Evolutionary conservation across 2,113 vertebrate genomes (phyloP), one percentile per base, ranked within the genome.

Genomic region (Lophochroa leadbeateri): DNA sequence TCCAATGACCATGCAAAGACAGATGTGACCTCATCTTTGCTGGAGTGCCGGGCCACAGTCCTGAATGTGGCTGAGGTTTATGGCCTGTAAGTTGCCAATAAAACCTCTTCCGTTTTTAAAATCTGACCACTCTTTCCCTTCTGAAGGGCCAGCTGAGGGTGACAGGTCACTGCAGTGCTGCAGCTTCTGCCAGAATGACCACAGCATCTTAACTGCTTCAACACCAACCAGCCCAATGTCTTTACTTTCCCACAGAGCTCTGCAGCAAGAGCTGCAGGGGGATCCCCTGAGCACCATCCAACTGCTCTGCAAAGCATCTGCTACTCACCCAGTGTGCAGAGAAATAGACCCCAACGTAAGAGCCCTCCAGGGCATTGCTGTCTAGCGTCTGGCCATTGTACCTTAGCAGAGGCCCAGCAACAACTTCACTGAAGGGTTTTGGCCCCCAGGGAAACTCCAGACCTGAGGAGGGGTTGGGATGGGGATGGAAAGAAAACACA

Each of bases 361-460:
- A 99, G 71, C 99, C 99, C 95, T 99, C 99, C 98, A 99, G 98
- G 95, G 98, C 97, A 83, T 95, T 98, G 98, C 99, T 99, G 97
- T 99, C 99, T 92, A 98, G 96, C 2, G 98, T 98, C 98, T 99
- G 99, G 80, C 99, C 98, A 2, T 98, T 99, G 97, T 98, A 99
- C 95, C 98, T 98, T 80, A 99, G 98, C 97, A 99, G 98, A 87
- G 99, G 98, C 67, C 99, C 99, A 3, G 99, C 98, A 95, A 99
- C 98, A 93, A 99, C 99, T 98, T 99, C 99, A n/a, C 98, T 98
- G 97, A 99, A 99, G 53, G 99, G 99, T 97, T 99, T 99, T 68
- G 99, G 99, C n/a, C 99, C 99, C 99, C 99, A 99, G 3, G 99
- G 99, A 95, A 99, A 99, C 98, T 99, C 99, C 98, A 99, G 97